Evolutionary conservation across 2,888 invertebrate species (phyloP).

Genomic region (Pristionchus entomophagus): DNA sequence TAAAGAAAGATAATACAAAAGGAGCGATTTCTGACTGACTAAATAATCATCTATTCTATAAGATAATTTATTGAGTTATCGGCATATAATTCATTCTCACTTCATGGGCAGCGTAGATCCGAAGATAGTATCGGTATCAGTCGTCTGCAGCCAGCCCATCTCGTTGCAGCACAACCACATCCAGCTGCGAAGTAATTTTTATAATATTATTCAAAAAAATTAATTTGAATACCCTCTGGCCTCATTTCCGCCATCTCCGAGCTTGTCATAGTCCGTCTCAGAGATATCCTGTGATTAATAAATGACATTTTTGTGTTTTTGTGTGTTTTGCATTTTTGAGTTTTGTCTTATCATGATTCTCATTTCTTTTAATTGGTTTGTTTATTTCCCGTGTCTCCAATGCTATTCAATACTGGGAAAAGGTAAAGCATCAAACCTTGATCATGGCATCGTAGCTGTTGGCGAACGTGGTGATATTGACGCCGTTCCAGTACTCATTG

Average conservation of each 20-base stretch:
- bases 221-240: slow-evolving; percentile 53
- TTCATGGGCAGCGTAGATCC: slow-evolving; percentile 62
- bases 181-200: slow-evolving; percentile 58
- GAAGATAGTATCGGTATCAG: slow-evolving; percentile 65
- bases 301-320: not conserved
- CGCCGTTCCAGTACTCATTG: slow-evolving; percentile 38
- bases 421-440: no score
- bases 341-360: no score
- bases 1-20: no score
- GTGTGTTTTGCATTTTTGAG: no score
- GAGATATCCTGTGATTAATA: not conserved
- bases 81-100: no score
- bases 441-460: slow-evolving; percentile 29
- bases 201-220: not conserved
- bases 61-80: no score
- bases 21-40: no score
- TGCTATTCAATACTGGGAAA: no score
- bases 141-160: slow-evolving; percentile 69
- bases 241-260: slow-evolving; percentile 33
- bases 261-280: slow-evolving; percentile 44
- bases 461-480: not conserved
- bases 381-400: no score
- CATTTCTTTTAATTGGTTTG: no score
- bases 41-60: no score
- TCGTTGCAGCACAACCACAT: slow-evolving; percentile 72